Conservation (phyloP, 2,113 vertebrate species). For the Periophthalmodon schlosseri region DNA sequence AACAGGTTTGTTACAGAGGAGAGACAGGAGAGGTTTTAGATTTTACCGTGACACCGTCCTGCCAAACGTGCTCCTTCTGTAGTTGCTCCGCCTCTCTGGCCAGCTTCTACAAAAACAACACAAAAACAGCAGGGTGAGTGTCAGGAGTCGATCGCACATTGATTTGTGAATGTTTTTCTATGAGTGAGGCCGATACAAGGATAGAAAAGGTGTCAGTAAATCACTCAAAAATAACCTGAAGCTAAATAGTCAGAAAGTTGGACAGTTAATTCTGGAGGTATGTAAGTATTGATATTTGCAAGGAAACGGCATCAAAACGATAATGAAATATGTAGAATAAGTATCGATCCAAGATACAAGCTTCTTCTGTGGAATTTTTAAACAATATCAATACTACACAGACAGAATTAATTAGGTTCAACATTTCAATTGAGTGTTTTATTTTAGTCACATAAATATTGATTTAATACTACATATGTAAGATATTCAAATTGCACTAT, state of each 20-base stretch:
- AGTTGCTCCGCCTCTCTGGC: constrained; percentile 90
- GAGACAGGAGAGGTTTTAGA: constrained; percentile 31
- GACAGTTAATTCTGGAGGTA: background rate
- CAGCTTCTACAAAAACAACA: constrained; percentile 81
- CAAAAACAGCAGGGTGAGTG: constrained; percentile 49
- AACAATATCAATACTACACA: no score
- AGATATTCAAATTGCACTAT: no score
- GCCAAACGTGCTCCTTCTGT: constrained; percentile 92
- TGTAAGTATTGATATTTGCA: background rate
- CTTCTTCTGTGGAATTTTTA: no score
- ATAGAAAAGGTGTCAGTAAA: background rate
- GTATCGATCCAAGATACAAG: no score
- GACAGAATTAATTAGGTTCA: no score
- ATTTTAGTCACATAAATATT: no score
- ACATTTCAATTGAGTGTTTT: no score
- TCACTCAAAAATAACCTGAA: background rate
- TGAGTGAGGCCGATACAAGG: constrained; percentile 2
- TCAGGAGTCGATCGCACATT: constrained; percentile 45
- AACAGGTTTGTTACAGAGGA: constrained; percentile 31
- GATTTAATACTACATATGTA: no score
- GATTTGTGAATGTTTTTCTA: constrained; percentile 22
- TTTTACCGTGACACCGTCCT: constrained; percentile 94
- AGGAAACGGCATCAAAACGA: background rate
- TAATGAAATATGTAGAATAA: no score
- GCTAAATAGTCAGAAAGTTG: no score